These are phyloP conservation scores for Chlorodrepanis virens DNA, from an alignment of 2,113 vertebrate species.

Conservation along the genomic window DNA sequence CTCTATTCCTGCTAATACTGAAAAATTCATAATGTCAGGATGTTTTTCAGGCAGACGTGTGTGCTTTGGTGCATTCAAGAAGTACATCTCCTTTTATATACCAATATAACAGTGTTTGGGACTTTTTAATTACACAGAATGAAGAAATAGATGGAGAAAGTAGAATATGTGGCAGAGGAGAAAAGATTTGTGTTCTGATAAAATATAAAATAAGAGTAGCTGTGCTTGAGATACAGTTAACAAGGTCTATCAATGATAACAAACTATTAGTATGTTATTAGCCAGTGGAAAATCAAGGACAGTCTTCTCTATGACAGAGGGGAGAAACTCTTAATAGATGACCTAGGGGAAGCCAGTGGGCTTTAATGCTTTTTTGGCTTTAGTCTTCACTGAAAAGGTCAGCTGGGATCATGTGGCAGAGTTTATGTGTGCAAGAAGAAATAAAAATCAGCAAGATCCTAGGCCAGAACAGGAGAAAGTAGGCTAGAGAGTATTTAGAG, in stretches of 20 bases:
- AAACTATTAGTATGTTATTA: not conserved
- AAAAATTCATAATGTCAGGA: slow-evolving; percentile 25
- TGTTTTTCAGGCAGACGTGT: not conserved
- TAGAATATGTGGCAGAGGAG: not conserved
- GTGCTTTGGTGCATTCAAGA: not conserved
- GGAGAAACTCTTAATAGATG: slow-evolving; percentile 18
- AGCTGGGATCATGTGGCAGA: slow-evolving; percentile 31
- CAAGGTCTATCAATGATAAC: not conserved
- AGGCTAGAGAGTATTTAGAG: slow-evolving; percentile 30
- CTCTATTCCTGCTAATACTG: slow-evolving; percentile 21
- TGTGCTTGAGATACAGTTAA: not conserved
- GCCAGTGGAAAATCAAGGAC: not conserved
- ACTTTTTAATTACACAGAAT: not conserved
- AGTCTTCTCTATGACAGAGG: not conserved
- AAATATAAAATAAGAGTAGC: not conserved
- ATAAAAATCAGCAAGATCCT: not conserved
- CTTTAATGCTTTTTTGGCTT: slow-evolving; percentile 42
- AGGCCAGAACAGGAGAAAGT: not conserved
- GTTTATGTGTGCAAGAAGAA: not conserved
- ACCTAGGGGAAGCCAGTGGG: slow-evolving; percentile 20
- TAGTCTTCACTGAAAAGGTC: slow-evolving; percentile 44
- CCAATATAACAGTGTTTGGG: not conserved
- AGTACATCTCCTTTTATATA: not conserved
- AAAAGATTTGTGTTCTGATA: not conserved
- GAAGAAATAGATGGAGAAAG: not conserved